A percentile compares a stretch with the other conserved stretches of the same genome.
phyloP scores from a whole-genome alignment of 2,113 vertebrate species.

The Entomyzon cyanotis region DNA sequence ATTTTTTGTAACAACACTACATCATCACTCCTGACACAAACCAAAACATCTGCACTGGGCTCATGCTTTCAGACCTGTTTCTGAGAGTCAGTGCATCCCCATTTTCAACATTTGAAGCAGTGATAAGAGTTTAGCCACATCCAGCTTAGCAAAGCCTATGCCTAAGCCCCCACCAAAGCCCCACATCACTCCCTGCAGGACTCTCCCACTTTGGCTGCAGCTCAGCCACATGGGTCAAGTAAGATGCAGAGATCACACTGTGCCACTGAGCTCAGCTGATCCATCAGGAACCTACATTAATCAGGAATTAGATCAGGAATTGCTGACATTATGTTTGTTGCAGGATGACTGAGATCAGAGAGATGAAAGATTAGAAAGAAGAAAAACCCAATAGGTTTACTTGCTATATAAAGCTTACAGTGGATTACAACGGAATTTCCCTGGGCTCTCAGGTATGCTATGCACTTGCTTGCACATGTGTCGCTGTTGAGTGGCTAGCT shows the following conservation, averaged over 20 bases:
- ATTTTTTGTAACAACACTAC: neutral
- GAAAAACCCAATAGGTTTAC: neutral
- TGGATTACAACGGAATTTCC: neutral
- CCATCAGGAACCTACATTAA: neutral
- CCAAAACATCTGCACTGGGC: neutral
- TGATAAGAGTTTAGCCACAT: neutral
- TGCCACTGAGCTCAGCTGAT: neutral
- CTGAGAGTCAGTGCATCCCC: neutral
- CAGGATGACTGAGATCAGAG: neutral
- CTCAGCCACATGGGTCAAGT: rapidly evolving
- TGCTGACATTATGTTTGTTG: neutral
- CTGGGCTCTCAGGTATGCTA: neutral
- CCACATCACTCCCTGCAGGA: rapidly evolving
- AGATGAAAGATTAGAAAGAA: neutral
- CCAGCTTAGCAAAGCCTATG: neutral
- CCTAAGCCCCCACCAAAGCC: neutral
- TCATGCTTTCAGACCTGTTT: neutral
- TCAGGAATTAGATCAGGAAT: neutral
- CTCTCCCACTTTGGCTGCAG: neutral
- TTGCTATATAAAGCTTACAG: neutral
- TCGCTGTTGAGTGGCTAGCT: too few species aligned
- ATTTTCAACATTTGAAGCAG: neutral
- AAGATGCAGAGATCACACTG: neutral
- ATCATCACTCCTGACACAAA: neutral
- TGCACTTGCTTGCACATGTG: neutral